Conservation (phyloP, 2,888 invertebrate species). For the Hirtodrosophila confusa region DNA sequence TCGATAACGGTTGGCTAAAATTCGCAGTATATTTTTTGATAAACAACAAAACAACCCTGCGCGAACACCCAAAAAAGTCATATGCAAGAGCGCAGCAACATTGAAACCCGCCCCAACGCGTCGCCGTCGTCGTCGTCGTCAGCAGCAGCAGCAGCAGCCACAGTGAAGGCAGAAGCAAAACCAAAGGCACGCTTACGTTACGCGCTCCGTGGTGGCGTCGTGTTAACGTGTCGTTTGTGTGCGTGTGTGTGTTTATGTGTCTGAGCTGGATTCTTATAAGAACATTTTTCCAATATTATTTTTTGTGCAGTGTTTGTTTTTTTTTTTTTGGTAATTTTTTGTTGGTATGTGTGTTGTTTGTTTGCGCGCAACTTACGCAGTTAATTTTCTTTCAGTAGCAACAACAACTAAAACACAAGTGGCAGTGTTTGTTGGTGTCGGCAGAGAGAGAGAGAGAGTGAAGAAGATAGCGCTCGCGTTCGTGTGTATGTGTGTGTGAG, state of each 20-base stretch:
- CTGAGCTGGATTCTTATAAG: slow-evolving; percentile 48
- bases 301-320: slow-evolving; percentile 14
- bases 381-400: slow-evolving; percentile 46
- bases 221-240: slow-evolving; percentile 45
- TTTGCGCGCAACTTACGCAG: slow-evolving; percentile 43
- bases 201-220: slow-evolving; percentile 44
- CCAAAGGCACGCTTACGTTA: slow-evolving; percentile 59
- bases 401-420: slow-evolving; percentile 60
- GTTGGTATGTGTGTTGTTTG: slow-evolving; percentile 17
- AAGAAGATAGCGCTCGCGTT: slow-evolving; percentile 37
- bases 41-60: slow-evolving; percentile 58
- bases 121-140: slow-evolving; percentile 41
- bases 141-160: slow-evolving; percentile 28
- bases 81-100: slow-evolving; percentile 61
- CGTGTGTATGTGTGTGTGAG: slow-evolving; percentile 25
- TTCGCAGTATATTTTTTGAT: slow-evolving; percentile 51
- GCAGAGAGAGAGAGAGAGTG: slow-evolving; percentile 28
- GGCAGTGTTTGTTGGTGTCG: slow-evolving; percentile 62
- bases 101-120: slow-evolving; percentile 62
- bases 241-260: slow-evolving; percentile 19
- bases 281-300: slow-evolving; percentile 27
- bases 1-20: slow-evolving; percentile 52
- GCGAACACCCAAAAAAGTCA: slow-evolving; percentile 46
- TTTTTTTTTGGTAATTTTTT: slow-evolving; percentile 8
- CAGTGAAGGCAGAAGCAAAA: slow-evolving; percentile 34